phyloP scores from a whole-genome alignment of 1,140 invertebrate species.

The Lutraria rhynchaena region DNA sequence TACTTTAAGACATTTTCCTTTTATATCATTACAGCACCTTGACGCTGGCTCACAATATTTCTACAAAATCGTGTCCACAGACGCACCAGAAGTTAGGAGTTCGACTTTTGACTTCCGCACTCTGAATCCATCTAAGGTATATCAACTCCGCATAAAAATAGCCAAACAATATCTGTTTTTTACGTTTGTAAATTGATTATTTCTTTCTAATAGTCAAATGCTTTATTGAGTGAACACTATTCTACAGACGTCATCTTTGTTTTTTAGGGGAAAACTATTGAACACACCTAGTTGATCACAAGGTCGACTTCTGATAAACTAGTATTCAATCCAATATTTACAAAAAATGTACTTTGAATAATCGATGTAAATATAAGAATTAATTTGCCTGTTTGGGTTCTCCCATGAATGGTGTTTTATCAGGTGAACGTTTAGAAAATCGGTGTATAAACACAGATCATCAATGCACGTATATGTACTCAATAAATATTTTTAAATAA shows the following conservation, averaged over 20 bases:
- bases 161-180: background rate
- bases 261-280: background rate
- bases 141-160: background rate
- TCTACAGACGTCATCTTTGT: background rate
- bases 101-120: background rate
- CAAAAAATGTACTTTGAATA: too few species aligned
- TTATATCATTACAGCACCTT: constrained; percentile 1
- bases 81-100: background rate
- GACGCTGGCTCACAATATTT: background rate
- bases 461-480: background rate
- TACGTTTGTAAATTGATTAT: background rate
- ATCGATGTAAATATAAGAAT: too few species aligned
- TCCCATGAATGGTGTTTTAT: too few species aligned
- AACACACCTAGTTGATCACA: too few species aligned
- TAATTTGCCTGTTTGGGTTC: too few species aligned
- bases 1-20: background rate
- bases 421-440: too few species aligned
- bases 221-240: background rate
- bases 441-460: too few species aligned
- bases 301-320: background rate
- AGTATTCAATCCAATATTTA: background rate
- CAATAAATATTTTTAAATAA: background rate
- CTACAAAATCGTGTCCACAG: constrained; percentile 7
- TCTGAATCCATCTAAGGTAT: too few species aligned
- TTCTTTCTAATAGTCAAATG: background rate